Evolutionary conservation across 2,888 invertebrate species (phyloP), one percentile per base, ranked within the genome.

Genomic region (Beris chalybata): DNA sequence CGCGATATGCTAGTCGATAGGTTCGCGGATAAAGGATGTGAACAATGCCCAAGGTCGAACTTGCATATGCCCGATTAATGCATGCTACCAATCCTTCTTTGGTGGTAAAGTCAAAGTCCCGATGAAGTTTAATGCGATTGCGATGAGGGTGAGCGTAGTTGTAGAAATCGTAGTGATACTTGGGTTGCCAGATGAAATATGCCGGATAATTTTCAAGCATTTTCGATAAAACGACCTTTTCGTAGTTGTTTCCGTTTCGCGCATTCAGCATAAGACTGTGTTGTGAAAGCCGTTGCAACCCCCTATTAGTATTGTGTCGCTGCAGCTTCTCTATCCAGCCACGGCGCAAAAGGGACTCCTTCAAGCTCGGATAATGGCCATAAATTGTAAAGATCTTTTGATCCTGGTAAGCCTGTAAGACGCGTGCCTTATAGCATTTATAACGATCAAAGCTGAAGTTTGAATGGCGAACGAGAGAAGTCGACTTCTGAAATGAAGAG

Each of bases 251-350:
- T 52, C 78, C 78, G 3, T 73, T 74, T 2, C 73, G 72, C 1
- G 79, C 78, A 57, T 75, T 73, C 63, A 75, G 73, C 32, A 80
- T 45, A 11, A 80, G 68, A 3, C 72, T 61, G 5, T 77, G 74
- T 55, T 77, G 72, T 56, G 78, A 71, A 64, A 77, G 72, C 11
- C 71, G 71, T 63, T 79, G 79, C 48, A 81, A 74, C 15, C 77
- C 76, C 5, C 76, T 72, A 4, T 59, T 55, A 15, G 22, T 4
- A 4, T 67, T 70, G 2, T 76, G 72, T 22, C 22, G 2, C 5
- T 85, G 80, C 38, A 86, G 76, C 78, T 90, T 91, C 78, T 92
- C 91, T 3, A 91, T 79, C 91, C 91, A 92, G 0, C 90, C 91
- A 7, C 88, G 81, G 52, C 84, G 83, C 53, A 85, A 71, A 66